Evolutionary conservation across 2,113 vertebrate genomes (phyloP).

Genomic region (Esox niger): DNA sequence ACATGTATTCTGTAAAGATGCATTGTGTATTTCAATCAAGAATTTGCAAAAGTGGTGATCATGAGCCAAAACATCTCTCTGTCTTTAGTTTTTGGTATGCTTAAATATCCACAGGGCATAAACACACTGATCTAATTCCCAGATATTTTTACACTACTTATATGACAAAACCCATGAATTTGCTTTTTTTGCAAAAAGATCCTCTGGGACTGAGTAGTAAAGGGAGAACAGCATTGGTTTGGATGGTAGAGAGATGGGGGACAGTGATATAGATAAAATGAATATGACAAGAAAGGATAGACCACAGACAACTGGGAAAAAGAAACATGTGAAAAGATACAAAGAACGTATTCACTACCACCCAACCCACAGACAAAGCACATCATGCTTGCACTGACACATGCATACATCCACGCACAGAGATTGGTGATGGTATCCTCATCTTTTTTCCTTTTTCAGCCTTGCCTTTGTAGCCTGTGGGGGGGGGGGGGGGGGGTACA

Average conservation of each 20-base stretch:
- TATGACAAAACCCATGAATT: conserved; percentile 11
- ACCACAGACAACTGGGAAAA: conserved; percentile 47
- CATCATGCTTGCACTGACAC: conserved; percentile 56
- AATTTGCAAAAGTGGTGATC: not conserved
- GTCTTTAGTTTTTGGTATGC: no score
- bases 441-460: conserved; percentile 64
- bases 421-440: conserved; percentile 63
- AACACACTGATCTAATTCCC: not conserved
- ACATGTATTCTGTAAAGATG: not conserved
- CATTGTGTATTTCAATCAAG: no score
- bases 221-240: conserved; percentile 17
- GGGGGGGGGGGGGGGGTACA: conserved; percentile 70
- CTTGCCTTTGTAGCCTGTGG: conserved; percentile 64
- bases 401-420: conserved; percentile 64
- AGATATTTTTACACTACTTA: conserved; percentile 2
- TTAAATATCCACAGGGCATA: no score
- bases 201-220: conserved; percentile 15
- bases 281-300: conserved; percentile 40
- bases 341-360: conserved; percentile 38
- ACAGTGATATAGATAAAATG: conserved; percentile 40
- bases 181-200: not conserved
- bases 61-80: no score
- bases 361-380: conserved; percentile 60
- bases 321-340: conserved; percentile 42
- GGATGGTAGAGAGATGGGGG: conserved; percentile 20